These are phyloP conservation scores for Parus major DNA, from an alignment of 2,113 vertebrate genomes.

Conservation along the genomic window DNA sequence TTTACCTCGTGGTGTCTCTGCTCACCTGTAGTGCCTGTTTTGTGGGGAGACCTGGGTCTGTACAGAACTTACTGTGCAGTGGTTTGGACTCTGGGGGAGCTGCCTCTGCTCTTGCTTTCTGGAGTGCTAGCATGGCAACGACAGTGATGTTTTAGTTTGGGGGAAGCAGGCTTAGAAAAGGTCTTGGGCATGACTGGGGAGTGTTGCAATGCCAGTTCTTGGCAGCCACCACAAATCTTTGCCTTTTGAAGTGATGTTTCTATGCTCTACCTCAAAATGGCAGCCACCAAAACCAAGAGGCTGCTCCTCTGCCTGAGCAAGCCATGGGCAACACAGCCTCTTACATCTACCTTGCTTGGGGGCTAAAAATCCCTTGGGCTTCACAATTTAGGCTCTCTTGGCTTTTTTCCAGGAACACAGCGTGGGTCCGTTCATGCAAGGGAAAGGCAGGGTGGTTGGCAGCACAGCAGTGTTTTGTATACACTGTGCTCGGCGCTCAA, in stretches of 20 bases:
- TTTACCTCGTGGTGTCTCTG: accelerated
- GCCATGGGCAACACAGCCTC: not conserved
- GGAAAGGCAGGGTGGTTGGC: constrained; percentile 36
- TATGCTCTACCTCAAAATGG: not conserved
- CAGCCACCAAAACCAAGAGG: not conserved
- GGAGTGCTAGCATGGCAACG: not conserved
- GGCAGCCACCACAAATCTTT: not conserved
- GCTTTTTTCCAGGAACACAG: constrained; percentile 12
- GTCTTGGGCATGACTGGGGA: not conserved
- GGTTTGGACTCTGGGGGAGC: not conserved
- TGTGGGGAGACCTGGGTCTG: not conserved
- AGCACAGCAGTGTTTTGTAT: not conserved
- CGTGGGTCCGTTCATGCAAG: not conserved
- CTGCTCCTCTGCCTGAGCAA: not conserved
- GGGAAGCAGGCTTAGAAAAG: not conserved
- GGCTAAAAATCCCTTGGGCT: not conserved
- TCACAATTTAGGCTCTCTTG: not conserved
- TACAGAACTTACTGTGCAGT: not conserved
- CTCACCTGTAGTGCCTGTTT: not conserved
- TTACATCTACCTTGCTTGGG: not conserved
- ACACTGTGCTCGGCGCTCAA: not conserved
- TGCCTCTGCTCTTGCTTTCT: not conserved
- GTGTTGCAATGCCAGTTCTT: not conserved
- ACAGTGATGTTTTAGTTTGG: not conserved
- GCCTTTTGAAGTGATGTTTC: not conserved